Base-by-base conservation (phyloP, 2,113 vertebrate genomes). In the Oxyura jamaicensis region DNA sequence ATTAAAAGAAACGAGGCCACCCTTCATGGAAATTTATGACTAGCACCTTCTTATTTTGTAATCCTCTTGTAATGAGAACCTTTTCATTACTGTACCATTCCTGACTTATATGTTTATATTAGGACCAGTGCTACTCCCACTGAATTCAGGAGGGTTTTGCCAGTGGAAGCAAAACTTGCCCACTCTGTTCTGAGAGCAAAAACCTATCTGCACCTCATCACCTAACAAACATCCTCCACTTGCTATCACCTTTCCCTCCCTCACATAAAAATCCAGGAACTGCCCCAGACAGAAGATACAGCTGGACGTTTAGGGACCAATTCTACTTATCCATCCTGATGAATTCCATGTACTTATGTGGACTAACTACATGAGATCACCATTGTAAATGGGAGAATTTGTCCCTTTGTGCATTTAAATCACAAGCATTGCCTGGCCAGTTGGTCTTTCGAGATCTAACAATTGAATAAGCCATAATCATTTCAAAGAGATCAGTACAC, bases 1-100 rank as follows among this genome's bases (percentile, higher is more conserved):
- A 94, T 90, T 96, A 92, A 66, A 93, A 96, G 88, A 94, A 96
- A 96, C 33, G 78, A 96, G 83, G 86, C 83, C 86, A 96, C 74
- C 81, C 92, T 95, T 96, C 89, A 94, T 46, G 50, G 96, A 96
- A 96, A 95, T 96, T 75, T 96, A 92, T 73, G 83, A 94, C 93
- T 94, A 93, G 83, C 42, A 91, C 83, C 95, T 93, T 81, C 90
- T 92, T 91, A 93, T 93, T 97, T 93, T 85, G 93, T 96, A 96
- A 96, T 85, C 93, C 81, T 93, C 83, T 80, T 91, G 93, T 94
- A 96, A 94, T 77, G 84, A 95, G 88, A 93, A 76, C 88, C 71
- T 93, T 75, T 77, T 86, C 88, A 72, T 86, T 78, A 82, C 62
- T 46, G 39, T 41, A 91, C 69, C 80, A 53, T 68, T 86, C 77